These are phyloP conservation scores for Fistularia tabacaria DNA, from an alignment of 2,797 vertebrate genomes.

Conservation along the genomic window DNA sequence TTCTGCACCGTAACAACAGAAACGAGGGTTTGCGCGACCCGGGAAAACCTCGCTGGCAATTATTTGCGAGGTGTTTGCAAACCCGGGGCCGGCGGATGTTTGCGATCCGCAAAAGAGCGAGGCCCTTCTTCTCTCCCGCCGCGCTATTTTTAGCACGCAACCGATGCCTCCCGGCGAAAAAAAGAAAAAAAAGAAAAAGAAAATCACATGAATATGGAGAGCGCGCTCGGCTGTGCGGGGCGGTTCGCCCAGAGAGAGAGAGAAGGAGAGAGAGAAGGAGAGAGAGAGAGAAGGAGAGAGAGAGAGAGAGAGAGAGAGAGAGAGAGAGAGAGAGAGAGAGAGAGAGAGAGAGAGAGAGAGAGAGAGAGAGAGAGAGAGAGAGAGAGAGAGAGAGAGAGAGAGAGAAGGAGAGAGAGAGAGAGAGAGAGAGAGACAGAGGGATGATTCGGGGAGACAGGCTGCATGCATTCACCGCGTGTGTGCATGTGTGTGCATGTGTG, in stretches of 20 bases:
- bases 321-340: too few relatives aligned
- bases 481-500: slow-evolving; percentile 35
- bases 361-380: too few relatives aligned
- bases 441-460: slow-evolving; percentile 73
- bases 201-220: slow-evolving; percentile 83
- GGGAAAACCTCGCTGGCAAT: slow-evolving; percentile 27
- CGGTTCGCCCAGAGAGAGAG: slow-evolving; percentile 59
- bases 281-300: too few relatives aligned
- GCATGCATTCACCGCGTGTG: slow-evolving; percentile 51
- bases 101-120: slow-evolving; percentile 63
- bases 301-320: too few relatives aligned
- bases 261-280: too few relatives aligned
- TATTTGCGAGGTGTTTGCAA: slow-evolving; percentile 67
- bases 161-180: slow-evolving; percentile 78
- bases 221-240: slow-evolving; percentile 70
- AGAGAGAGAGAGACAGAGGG: slow-evolving; percentile 58
- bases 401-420: slow-evolving; percentile 57
- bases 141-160: slow-evolving; percentile 81
- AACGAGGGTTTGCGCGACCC: too few relatives aligned
- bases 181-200: too few relatives aligned
- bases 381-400: too few relatives aligned
- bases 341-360: too few relatives aligned
- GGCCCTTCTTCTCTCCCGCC: slow-evolving; percentile 70
- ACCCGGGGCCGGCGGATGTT: slow-evolving; percentile 56
- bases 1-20: too few relatives aligned